phyloP scores from a whole-genome alignment of 2,888 invertebrate genomes.

The Noctua pronuba region DNA sequence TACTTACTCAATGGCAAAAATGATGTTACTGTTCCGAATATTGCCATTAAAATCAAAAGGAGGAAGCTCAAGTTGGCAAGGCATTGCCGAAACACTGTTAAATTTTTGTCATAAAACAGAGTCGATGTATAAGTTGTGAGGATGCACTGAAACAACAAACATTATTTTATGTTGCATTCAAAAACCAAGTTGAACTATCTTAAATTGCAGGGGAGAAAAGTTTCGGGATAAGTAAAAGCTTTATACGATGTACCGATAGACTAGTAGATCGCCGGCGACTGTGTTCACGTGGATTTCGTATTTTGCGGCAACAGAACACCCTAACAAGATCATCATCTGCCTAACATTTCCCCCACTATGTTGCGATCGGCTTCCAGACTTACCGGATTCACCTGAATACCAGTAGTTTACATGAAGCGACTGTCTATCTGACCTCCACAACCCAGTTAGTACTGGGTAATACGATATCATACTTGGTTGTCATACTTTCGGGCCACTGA shows the following conservation, averaged over 20 bases:
- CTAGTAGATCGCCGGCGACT: no score
- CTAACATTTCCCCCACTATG: background rate
- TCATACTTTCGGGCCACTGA: no score
- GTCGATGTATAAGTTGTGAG: constrained; percentile 86
- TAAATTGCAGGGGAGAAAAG: background rate
- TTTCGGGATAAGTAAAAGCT: background rate
- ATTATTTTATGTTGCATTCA: background rate
- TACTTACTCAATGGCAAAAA: constrained; percentile 84
- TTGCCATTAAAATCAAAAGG: constrained; percentile 84
- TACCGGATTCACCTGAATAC: background rate
- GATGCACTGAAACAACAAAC: constrained; percentile 82
- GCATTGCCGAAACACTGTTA: constrained; percentile 85
- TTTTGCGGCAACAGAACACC: background rate
- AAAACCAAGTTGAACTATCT: background rate
- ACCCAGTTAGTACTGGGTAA: no score
- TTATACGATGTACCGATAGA: no score
- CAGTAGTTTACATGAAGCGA: background rate
- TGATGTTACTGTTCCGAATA: constrained; percentile 84
- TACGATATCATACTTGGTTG: no score
- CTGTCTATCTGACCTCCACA: no score
- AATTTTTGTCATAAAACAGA: constrained; percentile 85
- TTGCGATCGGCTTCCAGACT: background rate
- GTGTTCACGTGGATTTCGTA: background rate
- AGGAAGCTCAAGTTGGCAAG: constrained; percentile 88
- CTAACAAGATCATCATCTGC: background rate